These are phyloP conservation scores for Metopolophium dirhodum DNA, from an alignment of 1,140 invertebrate genomes.

Conservation along the genomic window DNA sequence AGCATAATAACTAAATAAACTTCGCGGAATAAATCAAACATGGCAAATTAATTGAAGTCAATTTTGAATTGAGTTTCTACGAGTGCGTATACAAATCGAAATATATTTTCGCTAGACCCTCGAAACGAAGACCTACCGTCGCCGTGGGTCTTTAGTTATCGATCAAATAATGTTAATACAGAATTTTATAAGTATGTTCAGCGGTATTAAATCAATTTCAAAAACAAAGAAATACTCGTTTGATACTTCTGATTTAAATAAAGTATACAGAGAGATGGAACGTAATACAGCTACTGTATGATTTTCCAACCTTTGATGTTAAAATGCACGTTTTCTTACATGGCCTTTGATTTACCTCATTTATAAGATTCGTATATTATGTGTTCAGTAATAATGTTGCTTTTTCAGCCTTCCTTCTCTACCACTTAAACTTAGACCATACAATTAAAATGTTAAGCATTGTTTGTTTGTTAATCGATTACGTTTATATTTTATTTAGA, in stretches of 20 bases:
- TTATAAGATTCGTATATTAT: not conserved
- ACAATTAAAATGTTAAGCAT: not conserved
- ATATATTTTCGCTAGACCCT: not conserved
- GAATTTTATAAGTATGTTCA: not conserved
- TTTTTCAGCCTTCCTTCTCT: not conserved
- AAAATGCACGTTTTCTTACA: not conserved
- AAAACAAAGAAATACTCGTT: not conserved
- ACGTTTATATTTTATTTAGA: not conserved
- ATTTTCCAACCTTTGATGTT: not conserved
- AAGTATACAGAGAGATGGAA: not conserved
- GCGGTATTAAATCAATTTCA: not conserved
- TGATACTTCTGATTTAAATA: conserved; percentile 1
- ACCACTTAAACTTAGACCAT: not conserved
- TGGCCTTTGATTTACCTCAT: not conserved
- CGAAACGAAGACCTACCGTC: not conserved
- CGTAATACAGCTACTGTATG: too few species aligned
- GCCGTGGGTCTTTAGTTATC: not conserved
- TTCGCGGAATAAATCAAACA: not conserved
- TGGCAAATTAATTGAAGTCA: not conserved
- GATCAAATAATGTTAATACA: conserved; percentile 40
- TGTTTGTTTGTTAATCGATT: not conserved
- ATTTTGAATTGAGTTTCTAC: conserved; percentile 9
- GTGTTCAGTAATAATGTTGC: not conserved
- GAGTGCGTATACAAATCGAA: not conserved
- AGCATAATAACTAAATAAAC: not conserved